These are phyloP conservation scores for Drosophila monieri DNA, from an alignment of 2,888 invertebrate species.

Conservation along the genomic window DNA sequence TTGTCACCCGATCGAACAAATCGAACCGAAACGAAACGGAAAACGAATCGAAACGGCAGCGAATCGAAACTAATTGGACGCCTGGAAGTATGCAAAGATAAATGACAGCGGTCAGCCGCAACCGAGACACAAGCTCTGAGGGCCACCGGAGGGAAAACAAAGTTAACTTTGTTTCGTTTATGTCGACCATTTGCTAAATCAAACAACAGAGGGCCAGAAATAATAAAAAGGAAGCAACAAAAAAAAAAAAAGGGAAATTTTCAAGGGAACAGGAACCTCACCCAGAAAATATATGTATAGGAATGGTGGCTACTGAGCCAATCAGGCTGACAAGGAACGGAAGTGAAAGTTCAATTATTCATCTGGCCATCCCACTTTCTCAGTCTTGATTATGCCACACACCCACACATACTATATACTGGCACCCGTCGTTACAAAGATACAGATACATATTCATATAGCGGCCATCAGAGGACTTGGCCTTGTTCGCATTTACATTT, in stretches of 20 bases:
- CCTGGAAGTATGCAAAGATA: constrained; percentile 73
- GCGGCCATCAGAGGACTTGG: constrained; percentile 61
- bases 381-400: constrained; percentile 51
- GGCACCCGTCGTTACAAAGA: constrained; percentile 26
- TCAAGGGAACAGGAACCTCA: constrained; percentile 2
- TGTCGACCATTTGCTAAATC: constrained; percentile 64
- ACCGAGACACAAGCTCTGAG: constrained; percentile 12
- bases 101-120: constrained; percentile 63
- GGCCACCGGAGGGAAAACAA: constrained; percentile 25
- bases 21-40: constrained; percentile 42
- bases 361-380: constrained; percentile 48
- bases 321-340: constrained; percentile 68
- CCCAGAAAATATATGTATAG: constrained; percentile 12
- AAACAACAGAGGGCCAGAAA: constrained; percentile 44
- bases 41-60: constrained; percentile 56
- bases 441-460: constrained; percentile 31
- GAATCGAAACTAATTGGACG: constrained; percentile 77
- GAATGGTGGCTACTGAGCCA: constrained; percentile 44
- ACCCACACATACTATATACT: constrained; percentile 1
- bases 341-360: constrained; percentile 76
- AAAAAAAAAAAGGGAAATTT: neutral
- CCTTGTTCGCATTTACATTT: constrained; percentile 73
- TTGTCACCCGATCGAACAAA: constrained; percentile 48
- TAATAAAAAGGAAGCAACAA: constrained; percentile 1
- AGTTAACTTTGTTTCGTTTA: constrained; percentile 55